Evolutionary conservation across 2,797 vertebrate genomes (phyloP), one percentile per base, ranked within the genome.

Genomic region (Manis pentadactyla): DNA sequence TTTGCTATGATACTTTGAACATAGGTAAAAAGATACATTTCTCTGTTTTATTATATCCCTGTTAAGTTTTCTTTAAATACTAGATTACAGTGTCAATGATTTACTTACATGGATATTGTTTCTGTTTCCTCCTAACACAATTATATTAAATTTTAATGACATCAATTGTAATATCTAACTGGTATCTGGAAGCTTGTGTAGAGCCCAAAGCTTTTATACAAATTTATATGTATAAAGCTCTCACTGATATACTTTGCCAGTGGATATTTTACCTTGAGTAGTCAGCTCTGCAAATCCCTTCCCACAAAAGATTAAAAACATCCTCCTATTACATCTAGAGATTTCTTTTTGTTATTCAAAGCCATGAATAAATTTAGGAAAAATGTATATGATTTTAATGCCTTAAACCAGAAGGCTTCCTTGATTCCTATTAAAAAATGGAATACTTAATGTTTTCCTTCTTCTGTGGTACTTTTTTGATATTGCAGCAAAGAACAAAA

Each of bases 271-370:
- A 98, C 98, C 98, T 98, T 98, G 98, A 98, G 98, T 98, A 98
- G 98, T 98, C 98, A 98, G 98, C 98, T 98, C 98, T 98, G 98
- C 98, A 99, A 98, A 99, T 99, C 98, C 98, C 98, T 98, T 98
- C 98, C 98, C 98, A 98, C 98, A 98, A 99, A 99, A 99, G 98
- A 99, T 99, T 99, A 99, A 99, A 99, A 99, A 99, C 98, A 98
- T 98, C 98, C 98, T 98, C 96, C 98, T 98, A 98, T 98, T 99
- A 99, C 98, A 99, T 99, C 99, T 98, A 98, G 98, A 99, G 98
- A 98, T 98, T 99, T 98, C 98, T 98, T 98, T 98, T 99, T 99
- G 98, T 99, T 99, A 99, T 99, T 99, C 98, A 99, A 99, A 99
- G 98, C 97, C 98, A 98, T 99, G 98, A 99, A 99, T 99, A 99